Percentiles rank a stretch among this genome's conserved stretches.
phyloP scores from a whole-genome alignment of 2,797 vertebrate genomes.

The Mus minutoides region DNA sequence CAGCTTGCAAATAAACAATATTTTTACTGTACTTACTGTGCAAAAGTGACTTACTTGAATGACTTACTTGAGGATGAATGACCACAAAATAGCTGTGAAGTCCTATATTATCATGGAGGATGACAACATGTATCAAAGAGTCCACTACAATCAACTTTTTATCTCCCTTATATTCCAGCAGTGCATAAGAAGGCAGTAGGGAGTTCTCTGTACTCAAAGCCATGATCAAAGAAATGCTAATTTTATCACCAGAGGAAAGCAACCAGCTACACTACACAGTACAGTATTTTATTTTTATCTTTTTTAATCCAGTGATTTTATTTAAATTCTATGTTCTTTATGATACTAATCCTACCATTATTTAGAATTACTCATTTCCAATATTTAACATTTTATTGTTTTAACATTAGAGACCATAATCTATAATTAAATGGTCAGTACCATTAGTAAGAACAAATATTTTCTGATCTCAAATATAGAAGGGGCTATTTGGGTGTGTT shows the following conservation, averaged over 20 bases:
- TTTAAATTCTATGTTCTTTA: background rate
- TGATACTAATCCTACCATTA: background rate
- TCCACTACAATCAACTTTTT: background rate
- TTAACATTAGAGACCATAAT: background rate
- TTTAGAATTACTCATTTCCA: background rate
- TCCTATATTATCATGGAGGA: background rate
- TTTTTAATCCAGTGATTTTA: background rate
- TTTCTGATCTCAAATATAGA: background rate
- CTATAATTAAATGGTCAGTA: background rate
- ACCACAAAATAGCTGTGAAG: background rate
- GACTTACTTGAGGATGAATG: background rate
- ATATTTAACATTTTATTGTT: background rate
- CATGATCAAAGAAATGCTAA: background rate
- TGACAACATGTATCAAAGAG: background rate
- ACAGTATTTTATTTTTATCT: background rate
- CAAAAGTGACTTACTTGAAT: background rate
- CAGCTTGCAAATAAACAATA: background rate
- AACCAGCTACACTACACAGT: background rate
- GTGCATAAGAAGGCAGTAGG: background rate
- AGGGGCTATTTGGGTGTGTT: background rate
- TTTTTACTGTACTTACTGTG: background rate
- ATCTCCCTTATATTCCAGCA: background rate
- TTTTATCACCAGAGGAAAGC: no score
- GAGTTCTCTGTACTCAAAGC: background rate
- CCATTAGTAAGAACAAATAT: background rate